These are phyloP conservation scores for Meleagris gallopavo DNA, from an alignment of 2,113 vertebrate species.

Conservation along the genomic window DNA sequence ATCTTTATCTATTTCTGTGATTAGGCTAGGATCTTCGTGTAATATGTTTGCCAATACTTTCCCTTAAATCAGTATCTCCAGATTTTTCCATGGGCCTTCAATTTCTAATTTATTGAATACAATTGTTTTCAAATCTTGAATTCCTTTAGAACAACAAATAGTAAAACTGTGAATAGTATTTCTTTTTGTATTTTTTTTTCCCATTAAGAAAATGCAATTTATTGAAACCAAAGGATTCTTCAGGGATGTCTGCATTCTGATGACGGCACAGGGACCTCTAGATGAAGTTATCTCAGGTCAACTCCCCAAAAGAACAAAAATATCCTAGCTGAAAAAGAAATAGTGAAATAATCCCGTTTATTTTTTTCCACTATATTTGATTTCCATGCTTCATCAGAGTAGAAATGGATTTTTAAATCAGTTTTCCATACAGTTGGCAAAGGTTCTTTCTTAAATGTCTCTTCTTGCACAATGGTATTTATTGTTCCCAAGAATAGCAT, in stretches of 20 bases:
- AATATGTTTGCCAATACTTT: background rate
- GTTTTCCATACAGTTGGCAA: background rate
- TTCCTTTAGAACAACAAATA: background rate
- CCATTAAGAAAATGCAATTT: background rate
- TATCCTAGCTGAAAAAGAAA: background rate
- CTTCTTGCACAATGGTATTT: background rate
- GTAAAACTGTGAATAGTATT: background rate
- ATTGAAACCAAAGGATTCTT: background rate
- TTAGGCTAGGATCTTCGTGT: background rate
- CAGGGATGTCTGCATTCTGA: background rate
- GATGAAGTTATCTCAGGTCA: background rate
- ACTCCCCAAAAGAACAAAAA: background rate
- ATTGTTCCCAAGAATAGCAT: background rate
- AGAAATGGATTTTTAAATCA: slow-evolving; percentile 23
- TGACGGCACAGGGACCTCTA: background rate
- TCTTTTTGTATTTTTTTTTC: background rate
- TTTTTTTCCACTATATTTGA: background rate
- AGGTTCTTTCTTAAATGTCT: background rate
- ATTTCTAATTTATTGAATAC: background rate
- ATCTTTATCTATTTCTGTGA: background rate
- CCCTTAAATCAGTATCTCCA: background rate
- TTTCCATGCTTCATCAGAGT: background rate
- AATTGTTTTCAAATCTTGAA: background rate
- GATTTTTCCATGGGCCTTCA: background rate
- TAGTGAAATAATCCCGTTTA: background rate